Evolutionary conservation across 2,797 vertebrate genomes (phyloP), one percentile per base, ranked within the genome.

Genomic region (Smutsia gigantea): DNA sequence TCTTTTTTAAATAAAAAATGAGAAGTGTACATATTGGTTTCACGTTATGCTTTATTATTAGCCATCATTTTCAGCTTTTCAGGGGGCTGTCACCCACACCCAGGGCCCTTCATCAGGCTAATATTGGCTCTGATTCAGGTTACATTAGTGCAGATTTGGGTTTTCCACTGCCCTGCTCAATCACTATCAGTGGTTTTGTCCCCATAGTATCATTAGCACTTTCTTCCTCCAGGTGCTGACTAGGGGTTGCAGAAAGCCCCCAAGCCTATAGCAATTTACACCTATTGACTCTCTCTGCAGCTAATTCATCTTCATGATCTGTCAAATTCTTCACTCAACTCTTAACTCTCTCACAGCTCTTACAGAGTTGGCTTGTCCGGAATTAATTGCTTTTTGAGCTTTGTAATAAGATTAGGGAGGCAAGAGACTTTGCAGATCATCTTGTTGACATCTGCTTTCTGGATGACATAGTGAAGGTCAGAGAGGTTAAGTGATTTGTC

Each of bases 141-240:
- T 87, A 74, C 61, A 85, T 97, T 97, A 94, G 90, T 95, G 83
- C 94, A 77, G 96, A 97, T 96, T 97, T 96, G 83, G 71, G 46
- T 93, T 96, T 96, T 93, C 74, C 42, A 83, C 82, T 90, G 93
- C 91, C 71, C 89, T 97, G 83, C 87, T 93, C 97, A 77, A 79
- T 94, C 94, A 89, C 95, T 90, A 95, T 84, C 90, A 97, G 75
- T 3, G 37, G 49, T 84, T 97, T 89, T 96, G 75, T 97, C 96
- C 97, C 95, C n/a, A 39, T 51, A 49, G 89, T 90, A 87, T 97
- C 93, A 96, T 98, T 97, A 97, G 91, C 96, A 96, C 94, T 75
- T 95, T 95, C 46, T 96, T 94, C 95, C 95, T 97, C 61, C 95
- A 93, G 95, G 96, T 95, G 93, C 83, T 97, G 94, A 97, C 88